Conservation (phyloP, 2,888 invertebrate genomes). For the Sympetrum striolatum region DNA sequence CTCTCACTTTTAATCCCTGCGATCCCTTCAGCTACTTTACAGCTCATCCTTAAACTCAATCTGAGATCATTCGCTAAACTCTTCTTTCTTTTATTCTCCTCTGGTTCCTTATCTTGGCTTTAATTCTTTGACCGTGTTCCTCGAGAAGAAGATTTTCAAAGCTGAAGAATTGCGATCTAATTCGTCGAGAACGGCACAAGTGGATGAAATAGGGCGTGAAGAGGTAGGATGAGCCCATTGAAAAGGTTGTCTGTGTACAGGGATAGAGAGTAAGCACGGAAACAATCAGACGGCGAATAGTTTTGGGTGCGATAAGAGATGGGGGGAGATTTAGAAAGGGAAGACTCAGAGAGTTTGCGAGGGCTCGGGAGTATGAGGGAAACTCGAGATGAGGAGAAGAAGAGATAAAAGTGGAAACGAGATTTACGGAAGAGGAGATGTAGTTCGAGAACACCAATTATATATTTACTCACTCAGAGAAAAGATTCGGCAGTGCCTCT, state of each 20-base stretch:
- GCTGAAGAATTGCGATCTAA: neutral
- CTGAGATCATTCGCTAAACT: neutral
- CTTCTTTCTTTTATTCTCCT: neutral
- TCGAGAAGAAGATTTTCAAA: neutral
- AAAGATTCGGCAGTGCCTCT: too few species aligned
- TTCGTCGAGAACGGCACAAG: neutral
- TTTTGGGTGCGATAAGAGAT: neutral
- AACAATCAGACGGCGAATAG: neutral
- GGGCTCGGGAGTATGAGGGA: too few species aligned
- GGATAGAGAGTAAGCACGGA: neutral
- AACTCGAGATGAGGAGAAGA: neutral
- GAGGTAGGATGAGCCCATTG: neutral
- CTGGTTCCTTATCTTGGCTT: neutral
- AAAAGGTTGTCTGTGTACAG: neutral
- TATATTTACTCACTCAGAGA: too few species aligned
- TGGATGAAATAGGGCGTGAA: neutral
- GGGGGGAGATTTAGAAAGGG: neutral
- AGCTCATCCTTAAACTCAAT: neutral
- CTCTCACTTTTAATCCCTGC: neutral
- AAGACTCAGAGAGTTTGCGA: too few species aligned
- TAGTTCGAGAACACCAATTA: neutral
- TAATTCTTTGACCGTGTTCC: neutral
- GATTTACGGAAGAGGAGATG: neutral
- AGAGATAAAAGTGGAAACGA: neutral
- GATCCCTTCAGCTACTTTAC: neutral